Evolutionary conservation across 1,140 invertebrate genomes (phyloP).

Genomic region (Pseudomyrmex sp.): DNA sequence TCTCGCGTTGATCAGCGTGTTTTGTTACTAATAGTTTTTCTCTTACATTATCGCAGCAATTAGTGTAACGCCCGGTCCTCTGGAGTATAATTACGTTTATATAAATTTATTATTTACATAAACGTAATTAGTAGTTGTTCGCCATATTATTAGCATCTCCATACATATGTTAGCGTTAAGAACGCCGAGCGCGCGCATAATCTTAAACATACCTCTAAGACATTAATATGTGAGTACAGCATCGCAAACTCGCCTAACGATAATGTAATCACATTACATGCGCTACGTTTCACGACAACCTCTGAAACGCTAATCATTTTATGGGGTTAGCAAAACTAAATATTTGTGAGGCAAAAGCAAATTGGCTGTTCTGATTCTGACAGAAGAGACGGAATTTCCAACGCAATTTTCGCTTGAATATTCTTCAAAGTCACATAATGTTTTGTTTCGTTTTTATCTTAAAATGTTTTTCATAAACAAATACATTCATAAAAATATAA

Average conservation of each 20-base stretch:
- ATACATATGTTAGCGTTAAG: not conserved
- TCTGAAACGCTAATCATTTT: constrained; percentile 35
- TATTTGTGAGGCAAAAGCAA: not conserved
- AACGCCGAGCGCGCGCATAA: constrained; percentile 1
- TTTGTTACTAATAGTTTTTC: too few species aligned
- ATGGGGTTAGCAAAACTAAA: constrained; percentile 4
- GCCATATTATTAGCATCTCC: not conserved
- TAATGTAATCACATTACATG: constrained; percentile 14
- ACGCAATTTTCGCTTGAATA: too few species aligned
- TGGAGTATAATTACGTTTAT: too few species aligned
- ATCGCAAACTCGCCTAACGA: constrained; percentile 26
- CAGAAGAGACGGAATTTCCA: too few species aligned
- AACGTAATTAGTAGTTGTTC: not conserved
- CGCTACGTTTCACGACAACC: not conserved
- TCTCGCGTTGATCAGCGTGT: too few species aligned
- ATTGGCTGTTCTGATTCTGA: not conserved
- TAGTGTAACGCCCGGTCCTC: too few species aligned
- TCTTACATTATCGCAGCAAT: too few species aligned
- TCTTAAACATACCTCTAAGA: not conserved
- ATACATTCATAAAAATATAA: too few species aligned
- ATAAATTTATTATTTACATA: not conserved
- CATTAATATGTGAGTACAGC: constrained; percentile 16
- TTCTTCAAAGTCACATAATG: too few species aligned
- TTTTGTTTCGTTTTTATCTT: too few species aligned
- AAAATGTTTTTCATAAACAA: too few species aligned